Evolutionary conservation across 2,113 vertebrate genomes (phyloP).

Genomic region (Mirounga angustirostris): DNA sequence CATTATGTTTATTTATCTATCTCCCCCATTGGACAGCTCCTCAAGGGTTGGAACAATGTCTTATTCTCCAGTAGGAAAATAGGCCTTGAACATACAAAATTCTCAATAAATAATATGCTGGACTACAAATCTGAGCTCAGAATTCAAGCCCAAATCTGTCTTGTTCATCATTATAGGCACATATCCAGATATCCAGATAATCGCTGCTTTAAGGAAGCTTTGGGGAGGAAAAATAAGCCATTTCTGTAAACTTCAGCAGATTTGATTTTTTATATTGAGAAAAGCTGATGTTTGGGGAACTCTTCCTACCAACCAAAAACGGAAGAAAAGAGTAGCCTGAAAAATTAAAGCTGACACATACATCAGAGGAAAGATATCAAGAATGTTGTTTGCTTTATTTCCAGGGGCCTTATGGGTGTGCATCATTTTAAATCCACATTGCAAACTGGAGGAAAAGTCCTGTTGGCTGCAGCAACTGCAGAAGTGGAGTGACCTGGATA

Average conservation of each 20-base stretch:
- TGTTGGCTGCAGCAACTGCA: slow-evolving; percentile 97
- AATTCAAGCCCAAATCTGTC: not conserved
- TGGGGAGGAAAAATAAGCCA: slow-evolving; percentile 55
- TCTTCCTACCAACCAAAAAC: slow-evolving; percentile 53
- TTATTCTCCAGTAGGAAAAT: slow-evolving; percentile 5
- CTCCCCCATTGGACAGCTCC: not conserved
- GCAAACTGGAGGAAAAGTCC: slow-evolving; percentile 97
- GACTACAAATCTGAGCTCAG: slow-evolving; percentile 18
- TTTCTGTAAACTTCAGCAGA: slow-evolving; percentile 78
- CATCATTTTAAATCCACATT: slow-evolving; percentile 98
- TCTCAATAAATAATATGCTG: slow-evolving; percentile 45
- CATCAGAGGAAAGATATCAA: slow-evolving; percentile 23
- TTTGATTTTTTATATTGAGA: slow-evolving; percentile 72
- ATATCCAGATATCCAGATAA: slow-evolving; percentile 72
- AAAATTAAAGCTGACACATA: slow-evolving; percentile 39
- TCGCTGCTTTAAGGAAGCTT: slow-evolving; percentile 22
- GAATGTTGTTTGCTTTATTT: slow-evolving; percentile 76
- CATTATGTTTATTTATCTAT: not conserved
- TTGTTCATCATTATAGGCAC: slow-evolving; percentile 60
- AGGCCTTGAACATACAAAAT: slow-evolving; percentile 12
- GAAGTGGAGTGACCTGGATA: slow-evolving; percentile 97
- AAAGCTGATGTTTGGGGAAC: slow-evolving; percentile 60
- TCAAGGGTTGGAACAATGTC: not conserved
- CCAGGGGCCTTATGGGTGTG: slow-evolving; percentile 99
- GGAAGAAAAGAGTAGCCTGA: not conserved